Conservation (phyloP, 2,113 vertebrate genomes). For the Platichthys stellatus region DNA sequence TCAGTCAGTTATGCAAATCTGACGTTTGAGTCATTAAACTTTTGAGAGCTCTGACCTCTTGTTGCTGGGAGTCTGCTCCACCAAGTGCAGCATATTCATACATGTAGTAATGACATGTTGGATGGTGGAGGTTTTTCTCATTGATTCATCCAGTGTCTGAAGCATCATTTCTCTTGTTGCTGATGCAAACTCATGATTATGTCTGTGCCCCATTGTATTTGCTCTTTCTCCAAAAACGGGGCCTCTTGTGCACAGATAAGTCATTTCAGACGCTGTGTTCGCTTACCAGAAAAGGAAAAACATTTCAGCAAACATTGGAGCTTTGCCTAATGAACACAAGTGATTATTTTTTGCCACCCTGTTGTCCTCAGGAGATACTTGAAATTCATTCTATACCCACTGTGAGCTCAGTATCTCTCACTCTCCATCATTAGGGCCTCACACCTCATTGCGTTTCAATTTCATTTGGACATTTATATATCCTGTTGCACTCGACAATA, state of each 20-base stretch:
- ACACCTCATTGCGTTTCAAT: constrained; percentile 79
- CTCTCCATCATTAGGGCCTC: constrained; percentile 43
- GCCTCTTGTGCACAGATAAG: background rate
- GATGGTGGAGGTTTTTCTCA: constrained; percentile 21
- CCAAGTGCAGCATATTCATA: background rate
- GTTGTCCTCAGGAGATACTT: background rate
- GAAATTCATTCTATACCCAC: constrained; percentile 3
- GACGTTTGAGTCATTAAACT: background rate
- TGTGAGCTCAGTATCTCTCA: constrained; percentile 17
- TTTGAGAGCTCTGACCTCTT: background rate
- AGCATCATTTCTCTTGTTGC: constrained; percentile 50
- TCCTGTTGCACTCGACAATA: constrained; percentile 56
- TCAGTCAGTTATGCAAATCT: constrained; percentile 15
- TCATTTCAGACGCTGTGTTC: constrained; percentile 6
- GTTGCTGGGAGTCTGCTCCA: background rate
- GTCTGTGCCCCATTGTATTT: background rate
- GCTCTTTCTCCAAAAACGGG: background rate
- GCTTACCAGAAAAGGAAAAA: constrained; percentile 14
- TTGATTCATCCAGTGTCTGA: constrained; percentile 21
- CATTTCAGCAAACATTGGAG: background rate
- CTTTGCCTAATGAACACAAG: background rate
- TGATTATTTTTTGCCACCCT: constrained; percentile 9
- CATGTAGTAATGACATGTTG: background rate
- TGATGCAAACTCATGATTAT: constrained; percentile 4
- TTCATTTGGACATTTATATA: constrained; percentile 55